Conservation (phyloP, 2,113 vertebrate species). For the Perognathus longimembris region DNA sequence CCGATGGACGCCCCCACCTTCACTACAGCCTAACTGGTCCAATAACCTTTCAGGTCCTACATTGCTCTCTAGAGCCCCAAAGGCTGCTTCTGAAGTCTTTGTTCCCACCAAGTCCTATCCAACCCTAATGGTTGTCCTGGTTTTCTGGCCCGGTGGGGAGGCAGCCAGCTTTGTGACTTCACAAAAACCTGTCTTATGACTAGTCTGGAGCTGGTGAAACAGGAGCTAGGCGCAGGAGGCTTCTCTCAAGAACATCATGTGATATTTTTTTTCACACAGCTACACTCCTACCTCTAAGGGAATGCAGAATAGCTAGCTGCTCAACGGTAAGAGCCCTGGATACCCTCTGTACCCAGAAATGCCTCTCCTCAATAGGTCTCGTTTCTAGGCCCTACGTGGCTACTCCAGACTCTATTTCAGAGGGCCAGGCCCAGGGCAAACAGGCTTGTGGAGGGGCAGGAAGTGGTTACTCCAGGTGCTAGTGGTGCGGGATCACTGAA, state of each 20-base stretch:
- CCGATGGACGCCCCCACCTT: no score
- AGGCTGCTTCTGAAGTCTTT: not conserved
- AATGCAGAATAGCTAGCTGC: conserved; percentile 61
- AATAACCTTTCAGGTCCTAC: not conserved
- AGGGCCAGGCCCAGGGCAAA: not conserved
- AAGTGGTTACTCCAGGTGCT: not conserved
- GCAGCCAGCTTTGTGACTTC: conserved; percentile 75
- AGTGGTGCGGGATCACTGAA: not conserved
- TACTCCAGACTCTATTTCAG: not conserved
- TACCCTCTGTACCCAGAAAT: not conserved
- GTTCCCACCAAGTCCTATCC: not conserved
- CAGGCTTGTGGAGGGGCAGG: not conserved
- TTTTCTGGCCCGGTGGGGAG: not conserved
- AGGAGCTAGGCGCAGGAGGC: conserved; percentile 11
- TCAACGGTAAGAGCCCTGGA: conserved; percentile 54
- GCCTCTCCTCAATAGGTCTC: not conserved
- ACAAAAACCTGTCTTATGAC: conserved; percentile 67
- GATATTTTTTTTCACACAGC: conserved; percentile 65
- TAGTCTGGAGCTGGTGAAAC: conserved; percentile 32
- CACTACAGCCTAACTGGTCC: not conserved
- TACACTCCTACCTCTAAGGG: conserved; percentile 59
- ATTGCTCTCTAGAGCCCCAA: not conserved
- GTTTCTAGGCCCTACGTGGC: not conserved
- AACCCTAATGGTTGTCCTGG: not conserved
- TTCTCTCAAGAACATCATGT: conserved; percentile 72